Conservation (phyloP, 2,888 invertebrate species). For the Polydrusus cervinus region DNA sequence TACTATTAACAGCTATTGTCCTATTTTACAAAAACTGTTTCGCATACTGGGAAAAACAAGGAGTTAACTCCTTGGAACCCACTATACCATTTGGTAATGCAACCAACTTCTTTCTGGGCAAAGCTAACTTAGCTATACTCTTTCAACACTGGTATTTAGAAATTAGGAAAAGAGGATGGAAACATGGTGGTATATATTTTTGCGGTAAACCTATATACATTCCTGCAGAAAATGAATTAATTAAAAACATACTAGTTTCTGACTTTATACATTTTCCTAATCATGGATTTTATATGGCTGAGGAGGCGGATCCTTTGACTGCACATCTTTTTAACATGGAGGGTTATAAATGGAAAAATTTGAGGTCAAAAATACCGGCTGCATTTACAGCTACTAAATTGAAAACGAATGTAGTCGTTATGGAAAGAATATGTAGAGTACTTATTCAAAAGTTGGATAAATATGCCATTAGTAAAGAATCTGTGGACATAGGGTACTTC, state of each 20-base stretch:
- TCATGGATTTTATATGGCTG: constrained; percentile 57
- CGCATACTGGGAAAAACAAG: constrained; percentile 57
- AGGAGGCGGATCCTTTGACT: constrained; percentile 67
- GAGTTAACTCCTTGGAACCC: constrained; percentile 56
- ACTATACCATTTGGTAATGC: constrained; percentile 60
- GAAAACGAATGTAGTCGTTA: constrained; percentile 64
- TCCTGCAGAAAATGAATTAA: constrained; percentile 61
- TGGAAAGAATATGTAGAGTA: constrained; percentile 55
- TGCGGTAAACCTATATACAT: constrained; percentile 69
- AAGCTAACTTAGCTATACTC: constrained; percentile 56
- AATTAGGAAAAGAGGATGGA: constrained; percentile 56
- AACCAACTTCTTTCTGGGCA: constrained; percentile 50
- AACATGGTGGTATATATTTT: constrained; percentile 62
- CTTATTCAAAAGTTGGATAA: constrained; percentile 28
- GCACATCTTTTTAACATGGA: constrained; percentile 70
- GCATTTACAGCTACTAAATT: constrained; percentile 67
- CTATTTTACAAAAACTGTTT: too few relatives aligned
- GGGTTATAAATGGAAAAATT: constrained; percentile 67
- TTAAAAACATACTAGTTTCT: constrained; percentile 73
- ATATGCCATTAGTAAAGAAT: constrained; percentile 45
- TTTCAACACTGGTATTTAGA: constrained; percentile 47
- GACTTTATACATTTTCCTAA: constrained; percentile 71
- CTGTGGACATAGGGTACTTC: constrained; percentile 66
- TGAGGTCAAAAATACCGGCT: constrained; percentile 62
- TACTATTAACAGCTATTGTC: too few relatives aligned